Evolutionary conservation across 2,888 invertebrate species (phyloP), one percentile per base, ranked within the genome.

Genomic region (Apotomis capreana): DNA sequence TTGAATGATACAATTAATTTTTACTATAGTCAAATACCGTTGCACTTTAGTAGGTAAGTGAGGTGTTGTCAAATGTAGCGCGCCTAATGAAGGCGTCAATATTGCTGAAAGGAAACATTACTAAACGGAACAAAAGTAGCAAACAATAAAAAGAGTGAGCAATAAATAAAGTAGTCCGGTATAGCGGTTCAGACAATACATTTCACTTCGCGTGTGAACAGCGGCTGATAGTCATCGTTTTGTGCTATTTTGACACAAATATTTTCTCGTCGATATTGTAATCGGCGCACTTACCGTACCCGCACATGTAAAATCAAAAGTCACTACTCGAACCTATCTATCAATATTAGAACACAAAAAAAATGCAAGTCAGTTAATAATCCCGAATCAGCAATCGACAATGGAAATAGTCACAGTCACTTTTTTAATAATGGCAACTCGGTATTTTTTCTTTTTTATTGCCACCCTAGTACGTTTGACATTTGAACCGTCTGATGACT

Each of bases 331-430:
- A 91, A 89, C 87, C 89, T 86, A 93, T 93, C 93, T 92, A 93
- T 93, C 93, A 93, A 93, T 92, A 93, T 92, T 92, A 93, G 87
- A 90, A 91, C 88, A 93, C 91, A 93, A 93, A 93, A 87, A 93
- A 92, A 91, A 91, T 92, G 93, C 93, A 93, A 93, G 93, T 93
- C 93, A 93, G 90, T 91, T 92, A 92, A 92, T 93, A 93, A 93
- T 91, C 90, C 92, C 86, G 90, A 92, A 92, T 92, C 90, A 90
- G 89, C 91, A 92, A 88, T 92, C 89, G 86, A 93, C 93, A 93
- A 93, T 93, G 85, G 92, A 91, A 93, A 93, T 93, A 93, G 92
- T 92, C 89, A 89, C 89, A 91, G 93, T 93, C 92, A 92, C 89
- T 93, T 93, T 93, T 93, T 93, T 93, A 93, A 93, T 92, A 92